Base-by-base conservation (phyloP, 2,113 vertebrate genomes). In the Trematomus loennbergii region DNA sequence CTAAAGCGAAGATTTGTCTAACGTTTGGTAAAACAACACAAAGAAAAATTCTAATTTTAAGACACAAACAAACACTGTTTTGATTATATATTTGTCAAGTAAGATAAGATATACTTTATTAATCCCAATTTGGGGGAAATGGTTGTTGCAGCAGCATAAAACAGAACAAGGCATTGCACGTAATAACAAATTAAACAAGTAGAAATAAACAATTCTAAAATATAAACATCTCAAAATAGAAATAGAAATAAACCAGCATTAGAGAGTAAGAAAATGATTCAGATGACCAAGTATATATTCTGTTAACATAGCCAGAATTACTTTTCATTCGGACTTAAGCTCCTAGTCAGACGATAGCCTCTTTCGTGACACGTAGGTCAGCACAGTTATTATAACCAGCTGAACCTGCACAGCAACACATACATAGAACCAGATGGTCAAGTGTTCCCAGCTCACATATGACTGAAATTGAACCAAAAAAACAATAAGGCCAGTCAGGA, bases 331-430 rank as follows among this genome's bases (percentile, higher is more conserved):
- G 15, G 46, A 67, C n/a, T 9, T 2, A 6, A 70, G 49, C 29
- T 75, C 16, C 82, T 78, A 86, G 43, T 79, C 55, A 62, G 78
- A 40, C 1, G 10, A 33, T 9, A 66, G 18, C 3, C 9, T 53
- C 53, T n/a, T 71, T 13, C 33, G 6, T 33, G 5, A 65, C 63
- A 55, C 10, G 11, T 5, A 7, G 17, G 76, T 86, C 18, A 88
- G n/a, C 12, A 3, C 20, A 15, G 86, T 36, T 12, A 33, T 60
- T 9, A 79, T 5, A 8, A 20, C n/a, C 72, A 91, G 75, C 75
- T 89, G 20, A 3, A 73, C 15, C 13, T 59, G 55, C 33, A 85
- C 83, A 11, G 9, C 13, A 16, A 79, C 69, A 29, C 72, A 90
- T 2, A 49, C 11, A 7, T 81, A 87, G 3, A 85, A 90, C 55